Conservation (phyloP, 2,888 invertebrate species). For the Amiota minor region DNA sequence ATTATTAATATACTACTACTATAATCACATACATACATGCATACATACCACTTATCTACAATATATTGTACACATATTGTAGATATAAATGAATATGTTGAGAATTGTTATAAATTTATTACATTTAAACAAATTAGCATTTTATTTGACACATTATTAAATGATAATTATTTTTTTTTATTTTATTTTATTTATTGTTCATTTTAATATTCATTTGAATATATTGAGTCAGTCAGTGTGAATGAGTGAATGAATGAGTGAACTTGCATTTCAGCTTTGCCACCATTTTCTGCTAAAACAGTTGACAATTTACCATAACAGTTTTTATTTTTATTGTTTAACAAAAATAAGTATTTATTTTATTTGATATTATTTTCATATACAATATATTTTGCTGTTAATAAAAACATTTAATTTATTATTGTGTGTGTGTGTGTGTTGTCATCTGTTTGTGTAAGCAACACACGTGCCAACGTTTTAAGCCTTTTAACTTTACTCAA, state of each 20-base stretch:
- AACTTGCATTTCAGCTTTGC: slow-evolving; percentile 35
- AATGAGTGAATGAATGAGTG: too few relatives aligned
- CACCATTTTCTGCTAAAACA: slow-evolving; percentile 53
- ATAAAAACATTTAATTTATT: neutral
- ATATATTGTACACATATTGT: slow-evolving; percentile 5
- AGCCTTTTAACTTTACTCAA: neutral
- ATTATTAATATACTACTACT: slow-evolving; percentile 15
- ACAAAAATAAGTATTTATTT: slow-evolving; percentile 24
- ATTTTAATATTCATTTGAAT: slow-evolving; percentile 22
- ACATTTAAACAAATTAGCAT: slow-evolving; percentile 39
- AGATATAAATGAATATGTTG: neutral
- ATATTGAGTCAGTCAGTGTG: too few relatives aligned
- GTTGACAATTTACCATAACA: slow-evolving; percentile 33
- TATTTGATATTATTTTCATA: slow-evolving; percentile 27
- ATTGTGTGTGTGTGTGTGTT: too few relatives aligned
- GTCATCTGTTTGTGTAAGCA: neutral
- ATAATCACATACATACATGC: neutral
- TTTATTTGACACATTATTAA: slow-evolving; percentile 41
- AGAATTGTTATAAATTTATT: slow-evolving; percentile 16
- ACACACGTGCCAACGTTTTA: neutral
- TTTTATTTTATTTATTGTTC: slow-evolving; percentile 28
- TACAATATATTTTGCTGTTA: slow-evolving; percentile 21
- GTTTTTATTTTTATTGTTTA: slow-evolving; percentile 24
- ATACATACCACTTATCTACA: too few relatives aligned
- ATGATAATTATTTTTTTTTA: slow-evolving; percentile 28